Base-by-base conservation (phyloP, 2,797 vertebrate genomes). In the Gymnothorax javanicus region DNA sequence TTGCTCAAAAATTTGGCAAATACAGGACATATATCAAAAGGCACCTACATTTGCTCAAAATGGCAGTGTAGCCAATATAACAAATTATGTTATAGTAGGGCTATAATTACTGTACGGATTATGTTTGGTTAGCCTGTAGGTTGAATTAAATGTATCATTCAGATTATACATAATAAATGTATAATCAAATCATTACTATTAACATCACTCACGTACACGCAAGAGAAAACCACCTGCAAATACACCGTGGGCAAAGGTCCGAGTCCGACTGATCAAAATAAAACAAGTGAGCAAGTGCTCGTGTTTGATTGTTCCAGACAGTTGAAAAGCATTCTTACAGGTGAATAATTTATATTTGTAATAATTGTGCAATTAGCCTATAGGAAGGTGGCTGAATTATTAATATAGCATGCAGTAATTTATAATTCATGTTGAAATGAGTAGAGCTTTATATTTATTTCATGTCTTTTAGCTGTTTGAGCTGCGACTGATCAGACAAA, bases 381-480 rank as follows among this genome's bases (percentile, higher is more conserved):
- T 97, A 96, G 96, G 95, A 96, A 95, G 94, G 90, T 92, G 91
- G 90, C 93, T 99, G 97, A 98, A 98, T 98, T 97, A 98, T 98
- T 97, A 94, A 98, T 98, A 96, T 93, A 93, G 88, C 91, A 96
- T 96, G 97, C 96, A 97, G 95, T 93, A 90, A 96, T 97, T 94
- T 95, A 98, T 98, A 96, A 98, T 98, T 98, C 91, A 98, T 97
- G 88, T 87, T 23, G 85, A 92, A 93, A 94, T 92, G 96, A 95
- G 96, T 97, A 96, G 93, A 90, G 93, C 95, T 92, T 95, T 94
- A 94, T 96, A 96, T 97, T 93, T 94, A 93, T 88, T 83, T 94
- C 93, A 85, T 93, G 92, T 92, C 90, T 91, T 93, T 94, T 92
- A 92, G 89, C 92, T 91, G 90, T 88, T 88, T 73, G 82, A 75